Evolutionary conservation across 2,113 vertebrate genomes (phyloP), one percentile per base, ranked within the genome.

Genomic region (Leucosticte australis): DNA sequence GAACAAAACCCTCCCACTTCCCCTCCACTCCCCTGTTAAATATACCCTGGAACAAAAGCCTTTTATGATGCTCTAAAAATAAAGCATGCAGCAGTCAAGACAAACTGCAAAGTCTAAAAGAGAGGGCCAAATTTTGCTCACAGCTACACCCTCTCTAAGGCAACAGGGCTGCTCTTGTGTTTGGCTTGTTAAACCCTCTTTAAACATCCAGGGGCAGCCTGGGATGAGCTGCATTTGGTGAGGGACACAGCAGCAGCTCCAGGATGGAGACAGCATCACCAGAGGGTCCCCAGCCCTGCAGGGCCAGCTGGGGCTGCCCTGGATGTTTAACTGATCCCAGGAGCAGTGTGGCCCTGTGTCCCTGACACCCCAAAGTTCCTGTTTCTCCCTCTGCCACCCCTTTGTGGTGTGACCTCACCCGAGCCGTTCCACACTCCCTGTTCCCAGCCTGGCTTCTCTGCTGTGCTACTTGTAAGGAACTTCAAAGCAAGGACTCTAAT

Each of bases 21-120:
- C 96, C 92, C 86, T 97, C 95, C 96, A 87, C 97, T 96, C 96
- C 96, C 97, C 96, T 96, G 87, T 96, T 96, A 97, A 97, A 97
- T 96, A 97, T 95, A 97, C 94, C 92, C 88, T 94, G 85, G 89
- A 95, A 97, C 96, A 97, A 97, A 97, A 95, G 96, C 89, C 65
- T 85, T 96, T 97, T 97, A 96, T 97, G 96, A 92, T 81, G 89
- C 90, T 96, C 96, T 96, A 97, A 97, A 97, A 97, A 96, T 97
- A 97, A 97, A 95, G 91, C 91, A 87, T 22, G 80, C 73, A 93
- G 79, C 95, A 92, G 80, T 67, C 92, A 92, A 89, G 95, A 87
- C 90, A 92, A 94, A 92, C 89, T 83, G 94, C 83, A 78, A 13
- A 49, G 73, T 62, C 81, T 81, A 33, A 81, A 92, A 71, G 83